Evolutionary conservation across 2,113 vertebrate genomes (phyloP).

Genomic region (Nannobrachium achirus): DNA sequence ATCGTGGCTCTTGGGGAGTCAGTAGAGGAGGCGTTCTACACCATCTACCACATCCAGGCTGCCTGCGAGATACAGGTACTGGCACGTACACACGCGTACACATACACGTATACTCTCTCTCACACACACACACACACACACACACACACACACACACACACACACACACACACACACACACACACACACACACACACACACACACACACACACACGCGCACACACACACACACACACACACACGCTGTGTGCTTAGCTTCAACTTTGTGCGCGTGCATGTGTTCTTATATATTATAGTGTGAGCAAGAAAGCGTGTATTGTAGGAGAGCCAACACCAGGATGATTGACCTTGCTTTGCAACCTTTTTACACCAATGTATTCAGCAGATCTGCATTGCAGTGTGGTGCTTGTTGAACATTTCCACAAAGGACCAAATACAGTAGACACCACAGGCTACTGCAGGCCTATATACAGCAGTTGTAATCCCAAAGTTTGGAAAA

Average conservation of each 20-base stretch:
- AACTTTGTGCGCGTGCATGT: not conserved
- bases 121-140: conserved; percentile 1
- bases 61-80: conserved; percentile 95
- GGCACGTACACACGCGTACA: too few relatives aligned
- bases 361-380: conserved; percentile 15
- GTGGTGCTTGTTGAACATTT: conserved; percentile 4
- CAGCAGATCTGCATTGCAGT: conserved; percentile 50
- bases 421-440: conserved; percentile 14
- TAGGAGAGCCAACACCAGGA: conserved; percentile 5
- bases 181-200: conserved; percentile 12
- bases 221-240: conserved; percentile 6
- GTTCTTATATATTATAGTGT: conserved; percentile 5
- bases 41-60: conserved; percentile 93
- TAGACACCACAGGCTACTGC: conserved; percentile 34
- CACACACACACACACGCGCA: conserved; percentile 4
- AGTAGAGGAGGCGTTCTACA: conserved; percentile 95
- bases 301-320: conserved; percentile 7
- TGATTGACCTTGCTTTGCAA: conserved; percentile 19
- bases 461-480: conserved; percentile 16
- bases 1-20: conserved; percentile 93
- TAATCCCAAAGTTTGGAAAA: not conserved
- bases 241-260: too few relatives aligned
- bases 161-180: conserved; percentile 19
- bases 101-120: too few relatives aligned
- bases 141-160: conserved; percentile 17